Conservation (phyloP, 2,797 vertebrate genomes). For the Trachurus trachurus region DNA sequence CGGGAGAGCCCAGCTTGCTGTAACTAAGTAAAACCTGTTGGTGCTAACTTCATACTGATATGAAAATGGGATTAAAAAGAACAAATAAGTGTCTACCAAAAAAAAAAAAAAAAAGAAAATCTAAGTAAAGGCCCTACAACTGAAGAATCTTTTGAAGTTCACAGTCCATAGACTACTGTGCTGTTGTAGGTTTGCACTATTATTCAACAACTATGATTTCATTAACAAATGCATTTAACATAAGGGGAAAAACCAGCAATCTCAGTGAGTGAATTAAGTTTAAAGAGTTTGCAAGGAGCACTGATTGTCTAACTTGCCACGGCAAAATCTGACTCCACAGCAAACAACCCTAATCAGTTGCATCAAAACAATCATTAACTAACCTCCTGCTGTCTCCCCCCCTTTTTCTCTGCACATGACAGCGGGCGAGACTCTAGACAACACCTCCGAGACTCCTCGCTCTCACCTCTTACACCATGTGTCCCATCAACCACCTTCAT, state of each 20-base stretch:
- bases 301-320: slow-evolving; percentile 65
- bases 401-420: slow-evolving; percentile 24
- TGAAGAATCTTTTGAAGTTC: not conserved
- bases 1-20: not conserved
- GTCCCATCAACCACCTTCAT: slow-evolving; percentile 34
- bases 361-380: slow-evolving; percentile 87
- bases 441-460: slow-evolving; percentile 41
- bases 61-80: not conserved
- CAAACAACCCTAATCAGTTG: slow-evolving; percentile 80
- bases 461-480: slow-evolving; percentile 40
- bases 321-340: slow-evolving; percentile 72
- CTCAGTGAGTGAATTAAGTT: slow-evolving; percentile 51
- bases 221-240: slow-evolving; percentile 15
- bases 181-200: not conserved
- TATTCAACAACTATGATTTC: no score
- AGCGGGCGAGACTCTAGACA: slow-evolving; percentile 38
- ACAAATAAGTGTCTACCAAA: not conserved
- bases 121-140: not conserved
- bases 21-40: not conserved
- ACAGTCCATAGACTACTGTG: not conserved
- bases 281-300: slow-evolving; percentile 57
- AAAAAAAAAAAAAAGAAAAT: not conserved
- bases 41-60: not conserved
- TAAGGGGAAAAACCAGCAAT: slow-evolving; percentile 25
- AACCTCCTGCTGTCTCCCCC: slow-evolving; percentile 58